These are phyloP conservation scores for Sclerurus mexicanus DNA, from an alignment of 2,113 vertebrate genomes.

Conservation along the genomic window DNA sequence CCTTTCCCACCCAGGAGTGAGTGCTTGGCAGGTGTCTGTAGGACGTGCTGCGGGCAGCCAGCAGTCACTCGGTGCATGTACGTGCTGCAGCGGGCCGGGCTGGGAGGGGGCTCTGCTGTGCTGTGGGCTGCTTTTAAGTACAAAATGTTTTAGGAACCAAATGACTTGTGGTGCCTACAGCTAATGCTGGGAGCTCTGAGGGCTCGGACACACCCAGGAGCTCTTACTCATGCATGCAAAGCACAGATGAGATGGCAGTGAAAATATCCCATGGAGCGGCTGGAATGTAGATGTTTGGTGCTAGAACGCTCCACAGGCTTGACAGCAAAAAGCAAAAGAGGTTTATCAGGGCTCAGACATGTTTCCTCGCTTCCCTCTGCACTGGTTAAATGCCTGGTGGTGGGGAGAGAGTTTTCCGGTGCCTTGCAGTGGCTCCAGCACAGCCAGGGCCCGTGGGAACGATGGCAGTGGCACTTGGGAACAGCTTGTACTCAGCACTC, in stretches of 20 bases:
- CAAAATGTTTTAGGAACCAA: constrained; percentile 12
- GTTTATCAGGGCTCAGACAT: not conserved
- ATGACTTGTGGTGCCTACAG: constrained; percentile 22
- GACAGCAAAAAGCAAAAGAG: not conserved
- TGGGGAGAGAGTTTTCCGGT: not conserved
- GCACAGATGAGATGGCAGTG: not conserved
- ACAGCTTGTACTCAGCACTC: not conserved
- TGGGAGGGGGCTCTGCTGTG: not conserved
- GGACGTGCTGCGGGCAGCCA: not conserved
- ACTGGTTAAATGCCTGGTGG: not conserved
- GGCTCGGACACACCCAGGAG: constrained; percentile 44
- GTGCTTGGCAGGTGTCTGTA: not conserved
- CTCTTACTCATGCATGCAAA: constrained; percentile 36
- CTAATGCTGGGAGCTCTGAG: not conserved
- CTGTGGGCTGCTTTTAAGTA: not conserved
- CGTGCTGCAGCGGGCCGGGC: not conserved
- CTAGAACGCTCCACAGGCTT: not conserved
- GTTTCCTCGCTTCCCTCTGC: not conserved
- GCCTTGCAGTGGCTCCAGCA: not conserved
- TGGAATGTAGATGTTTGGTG: not conserved
- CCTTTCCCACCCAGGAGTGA: not conserved
- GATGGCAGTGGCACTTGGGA: fast-evolving
- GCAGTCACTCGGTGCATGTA: fast-evolving
- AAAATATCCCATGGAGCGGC: fast-evolving
- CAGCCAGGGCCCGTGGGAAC: fast-evolving